Conservation (phyloP, 2,888 invertebrate genomes). For the Drosophila robusta region DNA sequence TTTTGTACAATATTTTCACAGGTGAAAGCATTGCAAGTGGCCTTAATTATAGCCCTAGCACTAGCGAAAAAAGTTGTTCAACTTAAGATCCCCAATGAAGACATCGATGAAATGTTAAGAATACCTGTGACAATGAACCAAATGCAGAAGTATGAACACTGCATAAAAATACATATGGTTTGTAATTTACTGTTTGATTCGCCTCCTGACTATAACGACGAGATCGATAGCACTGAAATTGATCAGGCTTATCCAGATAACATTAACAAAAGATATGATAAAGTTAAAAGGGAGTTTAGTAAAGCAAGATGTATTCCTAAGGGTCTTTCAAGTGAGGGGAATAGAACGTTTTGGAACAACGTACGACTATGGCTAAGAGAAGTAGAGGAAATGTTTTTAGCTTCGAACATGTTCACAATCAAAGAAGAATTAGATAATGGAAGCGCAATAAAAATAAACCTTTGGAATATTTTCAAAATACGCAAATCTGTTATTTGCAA, state of each 20-base stretch:
- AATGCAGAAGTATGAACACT: slow-evolving; percentile 20
- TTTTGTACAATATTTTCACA: background rate
- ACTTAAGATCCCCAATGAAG: background rate
- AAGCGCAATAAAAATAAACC: slow-evolving; percentile 16
- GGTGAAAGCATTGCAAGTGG: background rate
- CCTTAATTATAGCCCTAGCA: background rate
- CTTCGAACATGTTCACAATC: slow-evolving; percentile 5
- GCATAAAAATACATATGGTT: slow-evolving; percentile 34
- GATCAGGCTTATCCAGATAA: no score
- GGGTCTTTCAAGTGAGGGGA: background rate
- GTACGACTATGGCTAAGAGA: slow-evolving; percentile 33
- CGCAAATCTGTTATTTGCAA: slow-evolving; percentile 29
- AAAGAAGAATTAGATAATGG: slow-evolving; percentile 13
- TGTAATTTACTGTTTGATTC: slow-evolving; percentile 28
- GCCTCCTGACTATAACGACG: slow-evolving; percentile 19
- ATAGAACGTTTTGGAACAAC: slow-evolving; percentile 9
- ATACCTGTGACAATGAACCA: background rate
- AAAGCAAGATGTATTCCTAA: slow-evolving; percentile 24
- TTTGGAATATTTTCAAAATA: slow-evolving; percentile 27
- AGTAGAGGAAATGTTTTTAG: slow-evolving; percentile 14
- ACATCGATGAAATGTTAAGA: background rate
- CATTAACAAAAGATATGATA: no score
- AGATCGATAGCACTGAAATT: no score
- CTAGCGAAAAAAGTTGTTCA: background rate
- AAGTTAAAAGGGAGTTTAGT: background rate